Evolutionary conservation across 2,797 vertebrate genomes (phyloP).

Genomic region (Lophotriccus pileatus): DNA sequence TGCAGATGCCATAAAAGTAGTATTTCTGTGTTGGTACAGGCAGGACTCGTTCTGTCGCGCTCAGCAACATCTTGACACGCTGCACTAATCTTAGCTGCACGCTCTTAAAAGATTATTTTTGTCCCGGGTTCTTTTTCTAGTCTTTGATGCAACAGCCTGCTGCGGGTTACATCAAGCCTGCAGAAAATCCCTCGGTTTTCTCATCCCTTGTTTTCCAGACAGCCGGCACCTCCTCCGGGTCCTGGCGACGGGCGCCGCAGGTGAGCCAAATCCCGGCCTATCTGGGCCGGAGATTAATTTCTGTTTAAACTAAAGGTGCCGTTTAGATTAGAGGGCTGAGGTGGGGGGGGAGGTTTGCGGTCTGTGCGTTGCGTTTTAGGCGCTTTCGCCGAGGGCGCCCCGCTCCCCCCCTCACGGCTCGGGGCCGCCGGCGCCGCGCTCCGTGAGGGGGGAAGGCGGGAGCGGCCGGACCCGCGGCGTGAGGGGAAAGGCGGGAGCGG

Average conservation of each 20-base stretch:
- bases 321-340: background rate
- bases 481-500: background rate
- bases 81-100: slow-evolving; percentile 24
- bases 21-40: background rate
- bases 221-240: background rate
- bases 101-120: slow-evolving; percentile 59
- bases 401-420: background rate
- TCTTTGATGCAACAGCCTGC: slow-evolving; percentile 41
- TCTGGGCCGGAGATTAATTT: background rate
- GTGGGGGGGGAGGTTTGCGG: accelerated
- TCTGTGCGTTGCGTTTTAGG: background rate
- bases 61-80: slow-evolving; percentile 38
- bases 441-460: background rate
- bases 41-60: background rate
- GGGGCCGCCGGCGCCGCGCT: background rate
- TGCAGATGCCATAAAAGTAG: background rate
- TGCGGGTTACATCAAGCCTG: slow-evolving; percentile 24
- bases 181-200: background rate
- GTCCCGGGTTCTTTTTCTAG: slow-evolving; percentile 25
- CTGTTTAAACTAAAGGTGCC: background rate
- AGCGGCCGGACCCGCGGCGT: background rate
- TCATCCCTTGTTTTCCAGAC: background rate
- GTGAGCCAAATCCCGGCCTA: background rate
- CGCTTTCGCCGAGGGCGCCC: background rate
- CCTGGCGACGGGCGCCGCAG: background rate